Percentiles rank a stretch among this genome's conserved stretches.
These are phyloP conservation scores for Dorcus hopei DNA, from an alignment of 2,888 invertebrate species.

Conservation along the genomic window DNA sequence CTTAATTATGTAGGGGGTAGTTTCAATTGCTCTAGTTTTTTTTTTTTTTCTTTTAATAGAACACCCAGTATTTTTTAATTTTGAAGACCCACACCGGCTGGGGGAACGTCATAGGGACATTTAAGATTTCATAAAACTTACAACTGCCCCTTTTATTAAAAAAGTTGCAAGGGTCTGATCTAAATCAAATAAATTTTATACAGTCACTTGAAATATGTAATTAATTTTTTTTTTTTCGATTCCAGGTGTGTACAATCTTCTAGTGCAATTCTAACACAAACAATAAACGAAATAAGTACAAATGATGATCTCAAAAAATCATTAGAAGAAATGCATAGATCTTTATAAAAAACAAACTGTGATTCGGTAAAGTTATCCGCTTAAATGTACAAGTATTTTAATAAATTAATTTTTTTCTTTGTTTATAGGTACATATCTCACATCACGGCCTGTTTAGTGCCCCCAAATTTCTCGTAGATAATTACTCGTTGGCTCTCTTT, in stretches of 20 bases:
- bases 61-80: too few species aligned
- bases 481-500: too few species aligned
- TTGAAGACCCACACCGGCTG: too few species aligned
- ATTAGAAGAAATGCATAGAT: conserved; percentile 25
- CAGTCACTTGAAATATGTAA: not conserved
- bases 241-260: conserved; percentile 20
- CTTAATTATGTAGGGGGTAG: too few species aligned
- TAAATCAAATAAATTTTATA: not conserved
- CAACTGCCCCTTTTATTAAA: too few species aligned
- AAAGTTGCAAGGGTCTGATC: too few species aligned
- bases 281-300: conserved; percentile 19
- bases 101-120: too few species aligned
- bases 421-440: not conserved
- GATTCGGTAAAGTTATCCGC: not conserved
- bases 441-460: too few species aligned
- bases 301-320: conserved; percentile 23
- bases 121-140: too few species aligned
- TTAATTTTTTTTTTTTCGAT: not conserved
- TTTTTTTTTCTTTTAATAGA: too few species aligned
- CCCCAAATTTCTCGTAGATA: too few species aligned
- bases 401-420: not conserved
- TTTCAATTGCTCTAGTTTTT: too few species aligned
- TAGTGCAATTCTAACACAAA: conserved; percentile 18
- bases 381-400: not conserved
- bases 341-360: conserved; percentile 14